A percentile compares a stretch with the other conserved stretches of the same genome.
These are phyloP conservation scores for Tinea trinotella DNA, from an alignment of 2,888 invertebrate species.

Conservation along the genomic window DNA sequence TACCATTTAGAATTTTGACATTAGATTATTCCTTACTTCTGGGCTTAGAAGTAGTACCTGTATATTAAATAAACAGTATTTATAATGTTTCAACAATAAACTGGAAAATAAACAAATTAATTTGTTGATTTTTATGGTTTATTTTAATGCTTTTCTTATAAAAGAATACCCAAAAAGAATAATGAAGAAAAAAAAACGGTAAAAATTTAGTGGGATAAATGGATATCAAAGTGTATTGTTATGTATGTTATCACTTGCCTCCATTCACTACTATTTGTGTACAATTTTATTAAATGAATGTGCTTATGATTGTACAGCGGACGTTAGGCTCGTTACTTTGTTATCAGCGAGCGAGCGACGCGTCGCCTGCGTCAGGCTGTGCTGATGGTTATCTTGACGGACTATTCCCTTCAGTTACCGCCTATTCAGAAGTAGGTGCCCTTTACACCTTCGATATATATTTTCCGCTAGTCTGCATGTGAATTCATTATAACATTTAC, in stretches of 20 bases:
- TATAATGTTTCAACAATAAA: too few relatives aligned
- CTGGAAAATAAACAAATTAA: too few relatives aligned
- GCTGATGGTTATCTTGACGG: conserved; percentile 56
- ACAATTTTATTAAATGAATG: conserved; percentile 24
- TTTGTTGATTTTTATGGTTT: too few relatives aligned
- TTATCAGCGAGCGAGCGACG: conserved; percentile 44
- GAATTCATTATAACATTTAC: neutral
- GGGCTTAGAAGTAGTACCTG: too few relatives aligned
- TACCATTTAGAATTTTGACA: too few relatives aligned
- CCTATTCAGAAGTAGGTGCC: conserved; percentile 5
- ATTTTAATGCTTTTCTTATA: too few relatives aligned
- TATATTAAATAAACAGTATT: too few relatives aligned
- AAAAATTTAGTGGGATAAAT: too few relatives aligned
- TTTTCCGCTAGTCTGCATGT: neutral
- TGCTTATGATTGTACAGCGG: conserved; percentile 40
- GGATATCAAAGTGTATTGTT: too few relatives aligned
- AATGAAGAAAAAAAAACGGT: too few relatives aligned
- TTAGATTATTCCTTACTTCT: too few relatives aligned
- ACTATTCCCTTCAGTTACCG: conserved; percentile 23
- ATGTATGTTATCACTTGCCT: neutral
- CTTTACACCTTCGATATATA: conserved; percentile 6
- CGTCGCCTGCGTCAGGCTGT: conserved; percentile 19
- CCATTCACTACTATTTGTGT: neutral
- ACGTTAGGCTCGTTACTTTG: conserved; percentile 55
- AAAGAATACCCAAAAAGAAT: too few relatives aligned